Base-by-base conservation (phyloP, 2,113 vertebrate genomes). In the Indicator maculatus region DNA sequence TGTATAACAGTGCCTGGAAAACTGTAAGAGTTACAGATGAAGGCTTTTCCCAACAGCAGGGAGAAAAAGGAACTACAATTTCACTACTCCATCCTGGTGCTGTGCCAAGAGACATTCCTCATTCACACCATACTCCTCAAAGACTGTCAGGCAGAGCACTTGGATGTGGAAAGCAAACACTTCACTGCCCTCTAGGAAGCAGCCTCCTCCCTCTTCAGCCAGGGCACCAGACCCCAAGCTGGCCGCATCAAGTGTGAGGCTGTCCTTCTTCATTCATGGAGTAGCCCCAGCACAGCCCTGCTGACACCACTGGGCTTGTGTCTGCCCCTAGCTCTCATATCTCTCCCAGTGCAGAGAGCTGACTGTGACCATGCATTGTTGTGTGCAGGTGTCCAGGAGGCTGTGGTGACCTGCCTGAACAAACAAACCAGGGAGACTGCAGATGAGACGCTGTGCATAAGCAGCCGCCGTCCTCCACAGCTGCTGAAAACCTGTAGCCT, bases 381-480 rank as follows among this genome's bases (percentile, higher is more conserved):
- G 47, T 94, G 65, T 86, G 73, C 97, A 99, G 99, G 99, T 97
- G 97, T 99, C 96, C 99, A 99, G 97, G 99, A 99, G 96, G 98
- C 99, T 24, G 98, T 99, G 93, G 98, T 99, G 88, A 98, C 98
- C 95, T 99, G 99, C 95, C 97, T 99, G 95, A 99, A 99, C 97
- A 99, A 99, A 97, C 98, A 99, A 97, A 99, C 98, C 14, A 97
- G 98, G 90, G 98, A 99, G 86, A 94, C 97, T 14, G 97, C 89
- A 1, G 98, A 98, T 0, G 98, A 99, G 92, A 98, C 72, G 5
- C 86, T 98, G 50, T 99, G 99, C 75, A 97, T 98, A 93, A 98
- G 97, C 95, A 97, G 98, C 82, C 98, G 97, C 18, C 98, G 98
- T 26, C 99, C 99, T 71, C 99, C 99, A 2, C 98, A 97, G 92